Base-by-base conservation (phyloP, 2,888 invertebrate species). In the Dynastes hyllus region DNA sequence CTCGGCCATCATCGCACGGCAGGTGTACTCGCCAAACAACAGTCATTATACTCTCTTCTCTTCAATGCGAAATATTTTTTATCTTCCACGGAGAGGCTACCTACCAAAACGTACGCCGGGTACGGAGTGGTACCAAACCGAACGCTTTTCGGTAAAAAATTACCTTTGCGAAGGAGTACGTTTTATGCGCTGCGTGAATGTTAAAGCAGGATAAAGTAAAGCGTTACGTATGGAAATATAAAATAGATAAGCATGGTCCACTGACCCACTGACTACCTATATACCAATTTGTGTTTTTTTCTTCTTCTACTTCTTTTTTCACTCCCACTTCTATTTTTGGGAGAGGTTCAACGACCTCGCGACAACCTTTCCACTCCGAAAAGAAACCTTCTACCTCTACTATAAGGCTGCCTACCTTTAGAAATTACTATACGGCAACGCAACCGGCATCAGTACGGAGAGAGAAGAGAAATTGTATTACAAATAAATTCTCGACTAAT, bases 211-310 rank as follows among this genome's bases (percentile, higher is more conserved):
- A 82, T 76, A 78, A 65, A 67, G 50, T 81, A 40, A 82, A 82
- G 80, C 78, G 80, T 78, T 45, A 82, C 82, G 82, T 82, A 82
- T 82, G 81, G 81, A 82, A 82, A 83, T 82, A 75, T 81, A 81
- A 78, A 80, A 82, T 83, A 82, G 83, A 81, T 80, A 79, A 81
- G 78, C 80, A 80, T 82, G 83, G 79, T 83, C 83, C 81, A 83
- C 83, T 83, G 81, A 83, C 83, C 83, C 81, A 83, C 81, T 83
- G 83, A 83, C 83, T 80, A 82, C 83, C 75, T 80, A 81, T 58
- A 58, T 77, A 82, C 82, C 70, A 82, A 82, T 82, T 82, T 82
- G 75, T 81, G 82, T 82, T 82, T 82, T 81, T 81, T 82, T 81
- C 73, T 73, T 58, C 58, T 58, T 73, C 58, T 58, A 58, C 58